Percentiles rank a stretch among this genome's conserved stretches.
Conservation (phyloP, 2,888 invertebrate species). For the Drosophila putrida region DNA sequence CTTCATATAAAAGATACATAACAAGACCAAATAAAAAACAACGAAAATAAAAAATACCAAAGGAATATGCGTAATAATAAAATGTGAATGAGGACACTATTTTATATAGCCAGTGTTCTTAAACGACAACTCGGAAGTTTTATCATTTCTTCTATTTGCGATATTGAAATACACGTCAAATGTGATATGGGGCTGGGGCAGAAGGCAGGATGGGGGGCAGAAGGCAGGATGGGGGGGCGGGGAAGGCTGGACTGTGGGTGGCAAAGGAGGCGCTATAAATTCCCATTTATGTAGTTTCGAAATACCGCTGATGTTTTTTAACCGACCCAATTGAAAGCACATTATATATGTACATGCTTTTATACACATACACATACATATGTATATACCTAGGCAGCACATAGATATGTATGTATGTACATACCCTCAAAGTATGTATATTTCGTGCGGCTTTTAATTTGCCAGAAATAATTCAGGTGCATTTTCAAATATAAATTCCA, state of each 20-base stretch:
- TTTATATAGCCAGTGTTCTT: not conserved
- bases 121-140: conserved; percentile 7
- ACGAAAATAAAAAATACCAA: not conserved
- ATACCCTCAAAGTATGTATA: not conserved
- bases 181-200: not conserved
- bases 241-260: not conserved
- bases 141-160: conserved; percentile 6
- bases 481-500: conserved; percentile 62
- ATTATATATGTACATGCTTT: not conserved
- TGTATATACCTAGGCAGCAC: conserved; percentile 5
- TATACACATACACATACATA: not conserved
- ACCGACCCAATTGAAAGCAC: conserved; percentile 7
- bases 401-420: conserved; percentile 1
- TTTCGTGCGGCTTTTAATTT: conserved; percentile 22
- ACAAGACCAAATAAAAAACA: too few relatives aligned
- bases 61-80: conserved; percentile 10
- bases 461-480: conserved; percentile 51
- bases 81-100: conserved; percentile 9
- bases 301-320: conserved; percentile 14
- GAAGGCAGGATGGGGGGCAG: not conserved
- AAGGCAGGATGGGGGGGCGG: not conserved
- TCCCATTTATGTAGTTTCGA: conserved; percentile 15
- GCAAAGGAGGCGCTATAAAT: not conserved
- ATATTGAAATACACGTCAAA: conserved; percentile 21
- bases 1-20: too few relatives aligned